These are phyloP conservation scores for Indri indri DNA, from an alignment of 2,113 vertebrate species.

Conservation along the genomic window DNA sequence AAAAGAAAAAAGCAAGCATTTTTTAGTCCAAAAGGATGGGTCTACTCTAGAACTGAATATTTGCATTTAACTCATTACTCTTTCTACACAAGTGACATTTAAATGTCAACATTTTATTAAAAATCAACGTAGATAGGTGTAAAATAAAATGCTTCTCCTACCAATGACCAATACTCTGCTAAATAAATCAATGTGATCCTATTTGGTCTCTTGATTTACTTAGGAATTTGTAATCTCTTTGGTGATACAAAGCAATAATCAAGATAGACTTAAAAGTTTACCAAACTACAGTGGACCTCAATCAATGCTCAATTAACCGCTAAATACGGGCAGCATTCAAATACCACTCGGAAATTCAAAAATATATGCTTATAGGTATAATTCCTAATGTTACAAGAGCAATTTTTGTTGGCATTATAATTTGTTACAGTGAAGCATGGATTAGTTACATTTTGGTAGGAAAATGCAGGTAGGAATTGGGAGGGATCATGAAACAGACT, in stretches of 20 bases:
- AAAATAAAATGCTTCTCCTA: slow-evolving; percentile 16
- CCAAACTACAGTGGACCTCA: background rate
- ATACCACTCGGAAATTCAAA: background rate
- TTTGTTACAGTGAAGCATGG: background rate
- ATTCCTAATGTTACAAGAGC: slow-evolving; percentile 28
- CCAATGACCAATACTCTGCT: slow-evolving; percentile 14
- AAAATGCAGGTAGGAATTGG: background rate
- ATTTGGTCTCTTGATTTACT: background rate
- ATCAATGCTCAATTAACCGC: background rate
- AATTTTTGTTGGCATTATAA: slow-evolving; percentile 33
- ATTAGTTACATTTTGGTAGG: background rate
- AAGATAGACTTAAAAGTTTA: slow-evolving; percentile 7
- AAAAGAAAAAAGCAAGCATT: background rate
- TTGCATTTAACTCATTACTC: slow-evolving; percentile 42
- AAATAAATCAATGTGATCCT: slow-evolving; percentile 15
- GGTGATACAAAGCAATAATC: background rate
- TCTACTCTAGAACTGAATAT: background rate
- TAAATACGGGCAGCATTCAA: background rate
- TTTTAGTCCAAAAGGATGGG: background rate
- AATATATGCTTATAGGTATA: slow-evolving; percentile 1
- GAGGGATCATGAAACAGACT: background rate
- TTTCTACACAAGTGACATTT: background rate
- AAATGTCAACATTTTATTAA: slow-evolving; percentile 38
- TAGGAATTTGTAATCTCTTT: background rate
- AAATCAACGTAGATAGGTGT: slow-evolving; percentile 10